A percentile compares a stretch with the other conserved stretches of the same genome.
These are phyloP conservation scores for Frankliniella intonsa DNA, from an alignment of 2,888 invertebrate genomes.

Conservation along the genomic window DNA sequence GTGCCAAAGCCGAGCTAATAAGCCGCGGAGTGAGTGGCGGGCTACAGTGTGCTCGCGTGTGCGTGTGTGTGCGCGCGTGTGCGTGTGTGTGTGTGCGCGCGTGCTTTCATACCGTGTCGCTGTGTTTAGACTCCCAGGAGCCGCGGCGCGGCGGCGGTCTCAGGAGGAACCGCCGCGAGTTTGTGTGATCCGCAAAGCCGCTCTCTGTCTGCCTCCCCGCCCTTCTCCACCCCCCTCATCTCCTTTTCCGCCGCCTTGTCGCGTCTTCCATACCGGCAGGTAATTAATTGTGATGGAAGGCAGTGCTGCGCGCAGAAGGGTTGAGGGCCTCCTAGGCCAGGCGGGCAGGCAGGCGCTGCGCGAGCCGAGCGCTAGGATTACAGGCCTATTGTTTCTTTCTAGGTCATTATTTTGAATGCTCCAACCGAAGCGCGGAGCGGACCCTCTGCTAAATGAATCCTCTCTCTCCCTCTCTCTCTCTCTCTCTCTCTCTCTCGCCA, in stretches of 20 bases:
- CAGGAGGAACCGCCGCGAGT: slow-evolving; percentile 7
- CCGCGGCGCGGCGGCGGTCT: background rate
- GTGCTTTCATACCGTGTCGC: background rate
- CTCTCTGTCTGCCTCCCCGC: background rate
- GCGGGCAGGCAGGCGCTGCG: background rate
- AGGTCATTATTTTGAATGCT: slow-evolving; percentile 23
- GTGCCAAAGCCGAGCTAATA: background rate
- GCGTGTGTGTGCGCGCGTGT: background rate
- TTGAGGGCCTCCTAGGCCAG: background rate
- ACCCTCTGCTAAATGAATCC: background rate
- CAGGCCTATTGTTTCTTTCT: slow-evolving; percentile 20
- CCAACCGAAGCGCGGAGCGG: background rate
- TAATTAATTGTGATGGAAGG: slow-evolving; percentile 25
- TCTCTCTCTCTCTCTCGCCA: too few relatives aligned
- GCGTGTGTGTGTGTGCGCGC: background rate
- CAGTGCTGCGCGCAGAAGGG: background rate
- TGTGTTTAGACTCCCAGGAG: background rate
- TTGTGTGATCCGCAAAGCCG: background rate
- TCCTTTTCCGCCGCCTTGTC: background rate
- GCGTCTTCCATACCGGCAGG: slow-evolving; percentile 1
- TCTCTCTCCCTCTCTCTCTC: background rate
- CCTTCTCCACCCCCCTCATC: background rate
- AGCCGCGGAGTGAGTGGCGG: background rate
- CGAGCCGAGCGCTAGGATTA: background rate
- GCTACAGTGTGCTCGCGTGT: background rate